These are phyloP conservation scores for Pachyramphus minor DNA, from an alignment of 2,113 vertebrate species.

Conservation along the genomic window DNA sequence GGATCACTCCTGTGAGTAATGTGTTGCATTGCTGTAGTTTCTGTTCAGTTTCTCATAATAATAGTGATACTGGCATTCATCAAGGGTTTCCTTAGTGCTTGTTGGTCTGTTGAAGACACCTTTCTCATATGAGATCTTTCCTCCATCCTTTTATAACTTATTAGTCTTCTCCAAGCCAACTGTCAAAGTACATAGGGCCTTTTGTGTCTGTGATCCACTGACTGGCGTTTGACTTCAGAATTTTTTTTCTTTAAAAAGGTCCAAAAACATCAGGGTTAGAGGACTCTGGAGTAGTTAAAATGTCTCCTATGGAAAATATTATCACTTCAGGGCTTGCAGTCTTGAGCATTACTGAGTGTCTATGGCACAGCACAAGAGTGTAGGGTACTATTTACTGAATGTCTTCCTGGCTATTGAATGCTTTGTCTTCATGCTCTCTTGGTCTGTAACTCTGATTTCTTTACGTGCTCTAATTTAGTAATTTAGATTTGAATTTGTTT, in stretches of 20 bases:
- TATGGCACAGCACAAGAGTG: not conserved
- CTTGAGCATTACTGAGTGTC: not conserved
- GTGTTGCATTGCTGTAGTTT: not conserved
- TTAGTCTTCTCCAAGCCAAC: not conserved
- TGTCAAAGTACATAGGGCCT: not conserved
- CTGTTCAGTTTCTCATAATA: not conserved
- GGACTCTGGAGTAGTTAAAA: not conserved
- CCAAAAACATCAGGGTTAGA: not conserved
- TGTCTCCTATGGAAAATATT: not conserved
- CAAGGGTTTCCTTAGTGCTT: not conserved
- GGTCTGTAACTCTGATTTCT: not conserved
- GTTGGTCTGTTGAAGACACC: not conserved
- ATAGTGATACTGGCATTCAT: not conserved
- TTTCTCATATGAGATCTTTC: not conserved
- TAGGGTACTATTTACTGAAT: not conserved
- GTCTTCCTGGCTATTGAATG: not conserved
- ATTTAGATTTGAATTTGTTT: not conserved
- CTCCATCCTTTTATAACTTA: not conserved
- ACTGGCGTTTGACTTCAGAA: not conserved
- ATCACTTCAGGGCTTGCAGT: not conserved
- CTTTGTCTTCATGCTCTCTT: not conserved
- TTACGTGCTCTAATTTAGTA: not conserved
- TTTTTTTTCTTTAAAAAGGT: not conserved
- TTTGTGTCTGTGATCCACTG: not conserved
- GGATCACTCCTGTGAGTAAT: not conserved